These are phyloP conservation scores for Ictidomys tridecemlineatus DNA, from an alignment of 2,113 vertebrate species.

Conservation along the genomic window DNA sequence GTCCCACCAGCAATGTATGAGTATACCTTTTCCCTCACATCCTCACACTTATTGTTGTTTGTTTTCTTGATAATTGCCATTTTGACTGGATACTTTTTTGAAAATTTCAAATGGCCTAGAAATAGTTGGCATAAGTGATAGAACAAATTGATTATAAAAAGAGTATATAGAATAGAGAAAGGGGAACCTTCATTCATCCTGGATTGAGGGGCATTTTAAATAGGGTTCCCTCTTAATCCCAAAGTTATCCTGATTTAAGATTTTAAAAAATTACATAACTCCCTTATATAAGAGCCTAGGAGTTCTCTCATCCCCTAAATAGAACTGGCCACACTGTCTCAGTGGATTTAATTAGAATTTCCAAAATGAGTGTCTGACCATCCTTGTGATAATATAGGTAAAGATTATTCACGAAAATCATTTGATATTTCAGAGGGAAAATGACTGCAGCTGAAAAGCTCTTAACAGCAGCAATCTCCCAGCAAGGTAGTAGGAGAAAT, in stretches of 20 bases:
- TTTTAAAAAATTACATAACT: neutral
- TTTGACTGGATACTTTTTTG: neutral
- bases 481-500: neutral
- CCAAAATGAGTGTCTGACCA: neutral
- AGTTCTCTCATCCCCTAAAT: neutral
- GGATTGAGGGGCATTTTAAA: neutral
- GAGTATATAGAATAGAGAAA: constrained; percentile 5
- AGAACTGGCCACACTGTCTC: neutral
- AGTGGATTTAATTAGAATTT: neutral
- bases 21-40: too few relatives aligned
- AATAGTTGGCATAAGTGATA: neutral
- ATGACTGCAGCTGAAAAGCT: neutral
- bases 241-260: neutral
- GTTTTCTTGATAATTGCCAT: too few relatives aligned
- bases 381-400: neutral
- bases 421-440: neutral
- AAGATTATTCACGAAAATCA: constrained; percentile 15
- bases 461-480: neutral
- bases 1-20: too few relatives aligned
- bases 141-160: constrained; percentile 24
- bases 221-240: neutral
- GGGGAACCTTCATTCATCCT: neutral
- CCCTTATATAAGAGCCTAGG: neutral
- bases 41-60: too few relatives aligned
- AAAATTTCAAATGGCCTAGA: neutral